These are phyloP conservation scores for Cirrhinus mrigala DNA, from an alignment of 2,797 vertebrate genomes.

Conservation along the genomic window DNA sequence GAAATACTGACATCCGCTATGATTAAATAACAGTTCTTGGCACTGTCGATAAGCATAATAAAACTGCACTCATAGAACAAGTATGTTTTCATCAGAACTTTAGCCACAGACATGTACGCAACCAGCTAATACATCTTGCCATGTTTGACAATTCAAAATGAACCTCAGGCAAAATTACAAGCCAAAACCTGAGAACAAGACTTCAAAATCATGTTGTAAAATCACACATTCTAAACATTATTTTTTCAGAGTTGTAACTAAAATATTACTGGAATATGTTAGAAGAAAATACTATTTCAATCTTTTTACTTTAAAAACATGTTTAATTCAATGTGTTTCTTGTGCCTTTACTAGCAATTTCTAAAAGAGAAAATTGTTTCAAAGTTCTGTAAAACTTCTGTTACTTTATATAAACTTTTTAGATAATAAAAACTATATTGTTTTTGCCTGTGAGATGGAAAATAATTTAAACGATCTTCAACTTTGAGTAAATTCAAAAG, in stretches of 20 bases:
- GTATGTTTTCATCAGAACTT: constrained; percentile 19
- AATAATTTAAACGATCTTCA: too few relatives aligned
- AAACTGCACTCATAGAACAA: neutral
- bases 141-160: neutral
- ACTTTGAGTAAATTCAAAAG: too few relatives aligned
- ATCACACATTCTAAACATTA: neutral
- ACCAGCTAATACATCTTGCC: constrained; percentile 20
- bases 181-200: constrained; percentile 7
- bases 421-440: neutral
- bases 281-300: neutral
- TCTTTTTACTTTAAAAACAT: neutral
- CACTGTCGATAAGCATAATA: constrained; percentile 16
- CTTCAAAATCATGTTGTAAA: neutral
- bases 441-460: neutral
- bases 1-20: neutral
- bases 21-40: constrained; percentile 26
- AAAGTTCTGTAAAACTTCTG: neutral
- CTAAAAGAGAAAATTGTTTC: too few relatives aligned
- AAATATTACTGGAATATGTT: neutral
- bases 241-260: neutral
- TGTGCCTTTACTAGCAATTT: too few relatives aligned
- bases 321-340: too few relatives aligned
- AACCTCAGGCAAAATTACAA: constrained; percentile 5
- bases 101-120: neutral
- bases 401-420: neutral